Base-by-base conservation (phyloP, 2,888 invertebrate genomes). In the Drosophila eohydei region DNA sequence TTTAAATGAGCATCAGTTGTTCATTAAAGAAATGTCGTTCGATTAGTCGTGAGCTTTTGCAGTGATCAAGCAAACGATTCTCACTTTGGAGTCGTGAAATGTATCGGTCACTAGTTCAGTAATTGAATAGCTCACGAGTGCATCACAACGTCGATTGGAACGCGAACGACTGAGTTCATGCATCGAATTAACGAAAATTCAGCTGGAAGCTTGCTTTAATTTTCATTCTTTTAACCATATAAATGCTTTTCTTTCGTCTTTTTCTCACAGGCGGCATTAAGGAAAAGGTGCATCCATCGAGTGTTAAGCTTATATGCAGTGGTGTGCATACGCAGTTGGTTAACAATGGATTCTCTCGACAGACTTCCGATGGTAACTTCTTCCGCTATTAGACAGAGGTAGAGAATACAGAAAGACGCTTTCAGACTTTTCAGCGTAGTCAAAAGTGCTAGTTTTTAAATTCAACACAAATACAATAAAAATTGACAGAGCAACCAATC, bases 291-390 rank as follows among this genome's bases (percentile, higher is more conserved):
- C 96, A 96, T 74, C 96, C 96, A 8, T 95, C 95, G 92, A 95
- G 95, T 84, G 94, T 96, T 54, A 96, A 96, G 92, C 93, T 97
- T 61, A 96, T 96, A 93, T 96, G 96, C 91, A 96, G 96, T n/a
- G 96, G 96, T 5, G 96, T 96, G 41, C 97, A 97, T 91, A 95
- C 95, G 14, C 96, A 96, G 78, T 95, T 96, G 92, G 96, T 96
- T 30, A 97, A 96, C 92, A 96, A 96, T 71, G 97, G 97, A 3
- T 97, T 95, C 93, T 96, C 96, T 67, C 94, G 97, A 81, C 96
- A 97, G 92, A 95, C 95, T 8, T 95, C 95, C 48, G 96, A 96
- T 78, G 96, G 96, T 80, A 95, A 95, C 56, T 94, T 95, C 71
- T 96, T 95, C 93, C 95, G 95, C 90, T 96, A 96, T 91, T 96